Evolutionary conservation across 2,888 invertebrate genomes (phyloP).

Genomic region (Limnephilus rhombicus): DNA sequence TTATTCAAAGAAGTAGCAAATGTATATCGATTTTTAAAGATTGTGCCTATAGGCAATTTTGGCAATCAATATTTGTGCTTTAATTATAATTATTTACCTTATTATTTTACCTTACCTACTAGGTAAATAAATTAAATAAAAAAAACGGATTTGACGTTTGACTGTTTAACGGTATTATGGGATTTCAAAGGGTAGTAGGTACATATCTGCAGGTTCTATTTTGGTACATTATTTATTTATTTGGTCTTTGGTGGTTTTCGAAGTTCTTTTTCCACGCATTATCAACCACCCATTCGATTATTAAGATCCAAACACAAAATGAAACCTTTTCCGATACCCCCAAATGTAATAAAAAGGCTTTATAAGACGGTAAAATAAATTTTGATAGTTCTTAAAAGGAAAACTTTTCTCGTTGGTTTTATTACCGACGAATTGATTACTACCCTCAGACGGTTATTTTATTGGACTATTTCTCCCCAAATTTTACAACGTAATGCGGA

Average conservation of each 20-base stretch:
- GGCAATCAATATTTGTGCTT: too few relatives aligned
- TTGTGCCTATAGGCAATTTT: too few relatives aligned
- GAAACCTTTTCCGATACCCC: neutral
- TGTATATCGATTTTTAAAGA: too few relatives aligned
- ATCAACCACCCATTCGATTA: neutral
- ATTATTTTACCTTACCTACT: too few relatives aligned
- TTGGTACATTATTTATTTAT: neutral
- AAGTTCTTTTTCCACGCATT: neutral
- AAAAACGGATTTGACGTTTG: too few relatives aligned
- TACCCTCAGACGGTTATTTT: neutral
- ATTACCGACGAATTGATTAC: neutral
- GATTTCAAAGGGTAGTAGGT: too few relatives aligned
- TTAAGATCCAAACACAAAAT: neutral
- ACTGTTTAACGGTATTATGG: too few relatives aligned
- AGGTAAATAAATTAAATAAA: too few relatives aligned
- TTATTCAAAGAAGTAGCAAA: too few relatives aligned
- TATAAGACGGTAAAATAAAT: neutral
- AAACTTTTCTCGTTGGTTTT: conserved; percentile 1
- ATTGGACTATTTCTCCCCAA: neutral
- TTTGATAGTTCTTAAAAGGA: neutral
- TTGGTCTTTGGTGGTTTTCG: neutral
- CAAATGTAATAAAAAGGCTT: neutral
- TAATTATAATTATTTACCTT: too few relatives aligned
- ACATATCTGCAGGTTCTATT: too few relatives aligned
- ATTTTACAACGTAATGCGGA: neutral